Percentiles rank a stretch among this genome's conserved stretches.
Evolutionary conservation across 2,888 invertebrate species (phyloP).

Genomic region (Perizoma flavofasciatum): DNA sequence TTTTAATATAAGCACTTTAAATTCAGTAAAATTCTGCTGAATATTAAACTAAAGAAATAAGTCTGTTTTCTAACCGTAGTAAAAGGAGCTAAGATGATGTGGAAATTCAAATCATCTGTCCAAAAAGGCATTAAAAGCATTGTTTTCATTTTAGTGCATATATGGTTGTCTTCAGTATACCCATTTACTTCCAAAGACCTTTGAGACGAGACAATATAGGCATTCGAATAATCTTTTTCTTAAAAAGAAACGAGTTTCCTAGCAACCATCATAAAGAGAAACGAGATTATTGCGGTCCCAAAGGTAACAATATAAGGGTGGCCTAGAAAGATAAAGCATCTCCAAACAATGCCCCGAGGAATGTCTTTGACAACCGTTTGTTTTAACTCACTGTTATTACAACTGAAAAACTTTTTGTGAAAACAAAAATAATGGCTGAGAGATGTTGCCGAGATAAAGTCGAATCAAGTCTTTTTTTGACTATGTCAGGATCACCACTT

Average conservation of each 20-base stretch:
- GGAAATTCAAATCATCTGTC: no score
- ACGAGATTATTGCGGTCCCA: constrained; percentile 9
- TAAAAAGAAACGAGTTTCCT: neutral
- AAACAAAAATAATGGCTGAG: neutral
- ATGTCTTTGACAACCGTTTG: constrained; percentile 25
- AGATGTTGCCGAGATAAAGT: constrained; percentile 2
- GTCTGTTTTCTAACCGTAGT: no score
- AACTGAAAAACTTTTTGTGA: neutral
- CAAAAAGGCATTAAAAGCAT: no score
- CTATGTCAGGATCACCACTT: no score
- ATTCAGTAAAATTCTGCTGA: no score
- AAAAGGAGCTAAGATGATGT: no score
- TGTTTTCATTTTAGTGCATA: no score
- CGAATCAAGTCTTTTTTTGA: no score
- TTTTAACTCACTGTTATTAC: constrained; percentile 8
- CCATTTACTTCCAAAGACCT: neutral
- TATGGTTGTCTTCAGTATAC: neutral
- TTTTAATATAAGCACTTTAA: no score
- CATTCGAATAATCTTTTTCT: neutral
- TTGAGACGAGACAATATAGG: neutral
- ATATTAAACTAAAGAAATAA: no score
- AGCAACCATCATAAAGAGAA: constrained; percentile 7
- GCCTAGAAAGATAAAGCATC: constrained; percentile 21
- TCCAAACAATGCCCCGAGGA: constrained; percentile 18
- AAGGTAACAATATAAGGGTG: constrained; percentile 12